Evolutionary conservation across 2,797 vertebrate genomes (phyloP).

Genomic region (Mus caroli): DNA sequence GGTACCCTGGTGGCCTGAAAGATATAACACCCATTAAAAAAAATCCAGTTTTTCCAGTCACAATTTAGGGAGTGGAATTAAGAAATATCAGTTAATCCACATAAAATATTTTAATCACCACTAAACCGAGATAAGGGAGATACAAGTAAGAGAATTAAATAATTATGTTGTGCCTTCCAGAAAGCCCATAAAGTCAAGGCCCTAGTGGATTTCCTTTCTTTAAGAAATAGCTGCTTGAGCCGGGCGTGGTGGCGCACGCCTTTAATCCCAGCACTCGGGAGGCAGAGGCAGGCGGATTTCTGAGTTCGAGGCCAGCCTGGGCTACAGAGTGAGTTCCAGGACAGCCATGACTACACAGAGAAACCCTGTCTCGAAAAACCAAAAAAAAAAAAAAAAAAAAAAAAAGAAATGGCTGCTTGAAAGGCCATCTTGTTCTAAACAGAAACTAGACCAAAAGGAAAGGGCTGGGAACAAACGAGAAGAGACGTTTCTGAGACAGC

Average conservation of each 20-base stretch:
- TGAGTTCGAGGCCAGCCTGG: too few relatives aligned
- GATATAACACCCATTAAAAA: background rate
- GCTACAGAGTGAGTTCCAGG: too few relatives aligned
- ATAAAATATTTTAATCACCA: slow-evolving; percentile 45
- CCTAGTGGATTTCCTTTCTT: background rate
- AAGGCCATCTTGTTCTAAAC: background rate
- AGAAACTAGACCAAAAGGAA: background rate
- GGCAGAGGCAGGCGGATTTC: too few relatives aligned
- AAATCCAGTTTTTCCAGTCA: background rate
- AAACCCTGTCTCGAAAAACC: too few relatives aligned
- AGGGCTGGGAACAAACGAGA: background rate
- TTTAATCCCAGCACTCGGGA: too few relatives aligned
- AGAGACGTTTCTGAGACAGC: slow-evolving; percentile 6
- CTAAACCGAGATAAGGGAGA: background rate
- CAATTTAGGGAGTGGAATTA: slow-evolving; percentile 42
- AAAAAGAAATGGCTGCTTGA: background rate
- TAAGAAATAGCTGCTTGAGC: background rate
- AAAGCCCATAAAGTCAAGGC: background rate
- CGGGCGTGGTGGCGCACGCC: too few relatives aligned
- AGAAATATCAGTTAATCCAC: slow-evolving; percentile 28
- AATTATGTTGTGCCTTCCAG: slow-evolving; percentile 22
- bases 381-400: too few relatives aligned
- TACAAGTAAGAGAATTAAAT: slow-evolving; percentile 5
- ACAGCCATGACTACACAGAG: too few relatives aligned
- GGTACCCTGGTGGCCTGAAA: slow-evolving; percentile 13